A percentile compares a stretch with the other conserved stretches of the same genome.
Conservation (phyloP, 2,797 vertebrate species). For the Dendrocincla tyrannina region DNA sequence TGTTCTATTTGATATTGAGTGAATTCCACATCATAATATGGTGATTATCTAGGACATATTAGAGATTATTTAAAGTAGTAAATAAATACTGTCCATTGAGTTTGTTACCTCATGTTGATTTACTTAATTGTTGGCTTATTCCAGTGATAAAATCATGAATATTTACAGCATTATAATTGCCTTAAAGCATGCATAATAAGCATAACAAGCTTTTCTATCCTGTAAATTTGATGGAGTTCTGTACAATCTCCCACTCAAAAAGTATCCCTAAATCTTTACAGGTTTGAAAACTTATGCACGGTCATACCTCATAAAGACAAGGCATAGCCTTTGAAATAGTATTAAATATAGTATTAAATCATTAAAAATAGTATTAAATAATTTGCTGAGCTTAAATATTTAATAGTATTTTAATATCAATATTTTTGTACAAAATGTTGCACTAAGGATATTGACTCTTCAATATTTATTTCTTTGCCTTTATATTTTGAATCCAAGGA, state of each 20-base stretch:
- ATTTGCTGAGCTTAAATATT: background rate
- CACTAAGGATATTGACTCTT: background rate
- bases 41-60: background rate
- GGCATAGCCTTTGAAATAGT: background rate
- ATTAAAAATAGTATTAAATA: too few species aligned
- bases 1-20: background rate
- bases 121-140: background rate
- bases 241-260: background rate
- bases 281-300: background rate
- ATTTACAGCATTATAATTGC: background rate
- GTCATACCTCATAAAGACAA: background rate
- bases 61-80: background rate
- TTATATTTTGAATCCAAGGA: background rate
- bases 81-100: background rate
- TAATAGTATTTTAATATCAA: background rate
- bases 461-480: background rate
- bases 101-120: background rate
- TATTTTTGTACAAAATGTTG: background rate
- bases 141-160: background rate
- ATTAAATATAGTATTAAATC: too few species aligned
- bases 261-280: background rate
- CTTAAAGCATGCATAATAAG: background rate
- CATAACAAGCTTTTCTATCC: background rate
- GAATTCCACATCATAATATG: background rate
- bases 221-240: background rate